Evolutionary conservation across 2,888 invertebrate genomes (phyloP).

Genomic region (Cheiracanthium punctorium): DNA sequence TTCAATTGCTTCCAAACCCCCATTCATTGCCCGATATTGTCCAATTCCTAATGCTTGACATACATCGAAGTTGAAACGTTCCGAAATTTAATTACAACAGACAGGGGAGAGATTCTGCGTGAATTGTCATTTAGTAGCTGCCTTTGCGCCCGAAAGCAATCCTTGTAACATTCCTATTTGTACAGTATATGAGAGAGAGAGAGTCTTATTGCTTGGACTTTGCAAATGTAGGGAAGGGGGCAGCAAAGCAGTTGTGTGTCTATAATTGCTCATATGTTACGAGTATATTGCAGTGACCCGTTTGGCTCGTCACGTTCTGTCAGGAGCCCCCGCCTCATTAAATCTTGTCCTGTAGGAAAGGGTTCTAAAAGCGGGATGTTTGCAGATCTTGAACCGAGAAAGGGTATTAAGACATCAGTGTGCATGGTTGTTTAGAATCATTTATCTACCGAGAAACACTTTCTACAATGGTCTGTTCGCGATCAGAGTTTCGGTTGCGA

Average conservation of each 20-base stretch:
- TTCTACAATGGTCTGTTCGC: too few species aligned
- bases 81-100: constrained; percentile 55
- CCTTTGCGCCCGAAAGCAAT: constrained; percentile 9
- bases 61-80: constrained; percentile 39
- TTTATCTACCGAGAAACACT: too few species aligned
- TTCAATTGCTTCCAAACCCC: not conserved
- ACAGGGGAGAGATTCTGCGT: constrained; percentile 30
- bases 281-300: not conserved
- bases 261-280: constrained; percentile 14
- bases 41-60: constrained; percentile 34
- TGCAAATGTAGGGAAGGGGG: not conserved
- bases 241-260: not conserved
- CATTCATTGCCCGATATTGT: not conserved
- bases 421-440: not conserved
- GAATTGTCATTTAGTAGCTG: constrained; percentile 47
- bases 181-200: not conserved
- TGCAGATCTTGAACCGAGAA: not conserved
- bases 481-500: too few species aligned
- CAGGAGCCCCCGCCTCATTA: not conserved
- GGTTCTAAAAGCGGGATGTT: not conserved
- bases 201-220: constrained; percentile 7
- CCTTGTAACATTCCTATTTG: constrained; percentile 23
- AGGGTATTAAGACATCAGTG: not conserved
- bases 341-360: not conserved
- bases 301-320: not conserved